Percentiles rank a stretch among this genome's conserved stretches.
These are phyloP conservation scores for Dicaeum eximium DNA, from an alignment of 2,113 vertebrate species.

Conservation along the genomic window DNA sequence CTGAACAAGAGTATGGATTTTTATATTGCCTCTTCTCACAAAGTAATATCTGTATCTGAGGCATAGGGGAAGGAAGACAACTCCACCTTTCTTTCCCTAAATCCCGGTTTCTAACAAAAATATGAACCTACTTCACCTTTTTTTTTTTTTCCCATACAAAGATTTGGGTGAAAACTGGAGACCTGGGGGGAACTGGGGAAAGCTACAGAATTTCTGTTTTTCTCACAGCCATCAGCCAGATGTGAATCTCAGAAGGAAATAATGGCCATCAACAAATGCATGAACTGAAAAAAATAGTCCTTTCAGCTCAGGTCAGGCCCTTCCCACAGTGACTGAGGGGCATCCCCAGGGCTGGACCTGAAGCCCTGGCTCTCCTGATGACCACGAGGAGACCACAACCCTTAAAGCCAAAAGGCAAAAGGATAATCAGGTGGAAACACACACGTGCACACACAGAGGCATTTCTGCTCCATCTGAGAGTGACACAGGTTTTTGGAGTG, in stretches of 20 bases:
- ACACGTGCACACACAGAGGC: fast-evolving
- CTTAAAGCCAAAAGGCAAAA: background rate
- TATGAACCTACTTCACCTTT: background rate
- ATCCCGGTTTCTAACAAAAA: background rate
- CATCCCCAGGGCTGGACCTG: background rate
- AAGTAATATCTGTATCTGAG: background rate
- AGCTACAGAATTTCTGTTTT: background rate
- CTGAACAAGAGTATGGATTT: background rate
- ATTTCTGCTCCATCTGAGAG: background rate
- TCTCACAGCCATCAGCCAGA: background rate
- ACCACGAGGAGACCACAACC: fast-evolving
- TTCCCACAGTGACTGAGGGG: background rate
- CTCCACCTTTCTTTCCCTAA: background rate
- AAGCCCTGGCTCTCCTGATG: background rate
- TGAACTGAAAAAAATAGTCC: background rate
- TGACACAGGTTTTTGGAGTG: fast-evolving
- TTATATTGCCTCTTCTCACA: background rate
- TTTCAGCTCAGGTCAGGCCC: background rate
- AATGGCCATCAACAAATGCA: fast-evolving
- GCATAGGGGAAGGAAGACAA: background rate
- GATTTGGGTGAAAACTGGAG: background rate
- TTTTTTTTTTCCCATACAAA: background rate
- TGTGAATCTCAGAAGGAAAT: background rate
- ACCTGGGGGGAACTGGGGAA: background rate
- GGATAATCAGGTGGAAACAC: background rate